Evolutionary conservation across 2,113 vertebrate species (phyloP).

Genomic region (Crotalus viridis): DNA sequence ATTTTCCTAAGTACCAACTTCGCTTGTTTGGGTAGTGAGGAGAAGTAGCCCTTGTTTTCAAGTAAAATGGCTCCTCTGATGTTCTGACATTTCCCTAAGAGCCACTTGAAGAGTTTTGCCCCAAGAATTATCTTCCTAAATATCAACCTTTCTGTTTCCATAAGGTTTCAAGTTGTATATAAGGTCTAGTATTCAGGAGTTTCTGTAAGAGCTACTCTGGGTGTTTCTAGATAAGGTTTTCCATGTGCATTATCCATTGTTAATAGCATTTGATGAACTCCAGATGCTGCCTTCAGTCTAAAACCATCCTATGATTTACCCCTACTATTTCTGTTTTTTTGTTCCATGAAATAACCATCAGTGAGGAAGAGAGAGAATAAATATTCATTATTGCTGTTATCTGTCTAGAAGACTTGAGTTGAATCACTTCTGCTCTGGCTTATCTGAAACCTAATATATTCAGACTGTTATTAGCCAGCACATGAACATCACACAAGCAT

Average conservation of each 20-base stretch:
- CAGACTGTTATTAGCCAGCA: neutral
- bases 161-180: neutral
- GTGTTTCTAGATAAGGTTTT: neutral
- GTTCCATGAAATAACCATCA: neutral
- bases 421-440: neutral
- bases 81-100: neutral
- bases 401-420: neutral
- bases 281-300: neutral
- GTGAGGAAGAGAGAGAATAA: neutral
- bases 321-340: neutral
- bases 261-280: neutral
- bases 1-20: neutral
- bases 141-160: neutral
- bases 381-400: neutral
- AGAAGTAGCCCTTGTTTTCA: neutral
- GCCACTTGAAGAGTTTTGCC: neutral
- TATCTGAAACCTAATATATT: neutral
- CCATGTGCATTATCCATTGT: neutral
- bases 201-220: neutral
- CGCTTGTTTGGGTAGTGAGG: neutral
- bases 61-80: neutral
- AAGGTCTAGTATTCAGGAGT: neutral
- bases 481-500: neutral
- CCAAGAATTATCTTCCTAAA: neutral
- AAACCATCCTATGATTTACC: neutral